Base-by-base conservation (phyloP, 2,888 invertebrate genomes). In the Xanthia togata region DNA sequence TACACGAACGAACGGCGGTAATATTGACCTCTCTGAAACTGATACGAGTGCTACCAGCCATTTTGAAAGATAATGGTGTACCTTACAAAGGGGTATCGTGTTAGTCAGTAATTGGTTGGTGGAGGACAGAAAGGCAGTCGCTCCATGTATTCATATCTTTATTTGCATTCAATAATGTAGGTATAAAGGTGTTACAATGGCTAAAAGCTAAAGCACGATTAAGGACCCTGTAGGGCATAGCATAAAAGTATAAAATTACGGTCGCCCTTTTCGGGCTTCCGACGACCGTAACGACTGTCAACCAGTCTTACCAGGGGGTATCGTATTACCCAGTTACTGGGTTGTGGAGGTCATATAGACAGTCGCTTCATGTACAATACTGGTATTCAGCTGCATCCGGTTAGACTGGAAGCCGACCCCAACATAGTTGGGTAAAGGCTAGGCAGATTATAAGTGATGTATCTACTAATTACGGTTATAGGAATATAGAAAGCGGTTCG, bases 1-100 rank as follows among this genome's bases (percentile, higher is more conserved):
- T 70, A 72, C 57, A 23, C n/a, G 53, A n/a, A 8, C 17, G 31
- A 26, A 26, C 50, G 41, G 12, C 9, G 60, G 31, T 65, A 44
- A 63, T 75, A 65, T 79, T 73, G 57, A 75, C 79, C 57, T 69
- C 60, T 23, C 50, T 53, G 67, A 14, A 55, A 70, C 73, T 59
- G 70, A 73, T 73, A 9, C 67, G 31, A 67, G 67, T 57, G 38
- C 38, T 65, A 57, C 20, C 35, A 14, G 57, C 17, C 44, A 76
- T 82, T 79, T 79, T 73, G 67, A 76, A 38, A 23, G 41, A 47
- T 72, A 79, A 57, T 57, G 79, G 26, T 55, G 72, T 57, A 20
- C 38, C 23, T 1, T 47, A 35, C 17, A 0, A n/a, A 11, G 17
- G 12, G 9, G 23, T 20, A 35, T 44, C 12, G 23, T 23, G 31